Percentiles rank a stretch among this genome's conserved stretches.
phyloP scores from a whole-genome alignment of 2,113 vertebrate genomes.

The Melierax canorus region DNA sequence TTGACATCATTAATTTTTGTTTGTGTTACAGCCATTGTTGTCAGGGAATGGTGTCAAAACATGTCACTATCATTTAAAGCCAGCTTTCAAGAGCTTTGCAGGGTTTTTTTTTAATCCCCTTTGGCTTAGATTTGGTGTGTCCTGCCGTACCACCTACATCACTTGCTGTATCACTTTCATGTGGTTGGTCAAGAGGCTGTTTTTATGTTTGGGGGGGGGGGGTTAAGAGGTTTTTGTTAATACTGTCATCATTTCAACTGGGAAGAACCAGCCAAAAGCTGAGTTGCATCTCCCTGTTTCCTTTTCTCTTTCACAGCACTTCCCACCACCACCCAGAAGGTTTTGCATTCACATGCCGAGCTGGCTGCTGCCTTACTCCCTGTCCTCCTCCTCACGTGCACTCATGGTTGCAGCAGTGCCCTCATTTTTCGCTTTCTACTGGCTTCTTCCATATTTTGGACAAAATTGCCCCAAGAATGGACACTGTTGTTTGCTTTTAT shows the following conservation, averaged over 20 bases:
- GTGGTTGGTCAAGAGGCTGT: neutral
- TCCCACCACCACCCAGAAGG: neutral
- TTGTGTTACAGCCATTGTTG: neutral
- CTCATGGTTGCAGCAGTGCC: neutral
- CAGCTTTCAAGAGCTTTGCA: neutral
- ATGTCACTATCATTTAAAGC: neutral
- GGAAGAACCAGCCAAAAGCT: neutral
- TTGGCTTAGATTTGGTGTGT: neutral
- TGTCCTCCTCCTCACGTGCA: neutral
- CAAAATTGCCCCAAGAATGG: neutral
- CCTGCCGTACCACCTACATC: neutral
- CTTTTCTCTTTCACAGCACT: neutral
- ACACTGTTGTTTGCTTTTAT: neutral
- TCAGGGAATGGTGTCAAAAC: neutral
- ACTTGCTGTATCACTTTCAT: accelerated
- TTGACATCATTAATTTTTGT: neutral
- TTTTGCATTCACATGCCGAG: neutral
- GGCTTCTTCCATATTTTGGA: neutral
- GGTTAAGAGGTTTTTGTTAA: neutral
- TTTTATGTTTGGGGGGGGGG: too few species aligned
- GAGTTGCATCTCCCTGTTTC: neutral
- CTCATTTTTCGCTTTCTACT: neutral
- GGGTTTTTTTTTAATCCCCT: neutral
- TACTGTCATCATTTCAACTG: neutral
- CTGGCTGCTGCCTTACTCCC: neutral